Base-by-base conservation (phyloP, 2,888 invertebrate species). In the Cheilosia scutellata region DNA sequence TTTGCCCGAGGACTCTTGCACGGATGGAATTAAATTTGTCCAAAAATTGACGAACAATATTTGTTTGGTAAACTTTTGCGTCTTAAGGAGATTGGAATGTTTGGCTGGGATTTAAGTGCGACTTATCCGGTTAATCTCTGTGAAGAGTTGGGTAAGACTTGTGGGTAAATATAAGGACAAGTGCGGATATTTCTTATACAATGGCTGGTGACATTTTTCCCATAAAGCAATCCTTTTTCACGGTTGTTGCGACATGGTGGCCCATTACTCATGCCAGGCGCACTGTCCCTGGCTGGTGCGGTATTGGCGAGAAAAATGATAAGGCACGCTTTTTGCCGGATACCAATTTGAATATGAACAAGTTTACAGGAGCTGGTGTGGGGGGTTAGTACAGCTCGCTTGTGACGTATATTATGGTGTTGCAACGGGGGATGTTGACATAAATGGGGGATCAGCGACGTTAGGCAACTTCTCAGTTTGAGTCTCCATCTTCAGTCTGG, bases 31-130 rank as follows among this genome's bases (percentile, higher is more conserved):
- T 55, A 57, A 66, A 72, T 72, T 72, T 72, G 70, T 60, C 6
- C 51, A 11, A 53, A 44, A 51, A 51, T 27, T 11, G 25, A 47
- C 47, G 62, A 78, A 82, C 82, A 78, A 75, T 16, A 57, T 60
- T 42, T 84, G 79, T 79, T 84, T 83, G 68, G 51, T 63, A 70
- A 83, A 83, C 74, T 75, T 70, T 51, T 70, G 55, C 57, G 55
- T 68, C 16, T 9, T 68, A 76, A 76, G 70, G n/a, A 70, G 76
- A 82, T 82, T 76, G 58, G 33, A 11, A 40, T 33, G 37, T 6
- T 47, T 20, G 65, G 27, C 47, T 58, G 49, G 63, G 25, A 57
- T 33, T 57, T 40, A 25, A 37, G 55, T 62, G 74, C 42, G 66
- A 55, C 66, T 78, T 78, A 78, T 72, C 78, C 68, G 33, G 25